These are phyloP conservation scores for Diorhabda sublineata DNA, from an alignment of 1,140 invertebrate species.

Conservation along the genomic window DNA sequence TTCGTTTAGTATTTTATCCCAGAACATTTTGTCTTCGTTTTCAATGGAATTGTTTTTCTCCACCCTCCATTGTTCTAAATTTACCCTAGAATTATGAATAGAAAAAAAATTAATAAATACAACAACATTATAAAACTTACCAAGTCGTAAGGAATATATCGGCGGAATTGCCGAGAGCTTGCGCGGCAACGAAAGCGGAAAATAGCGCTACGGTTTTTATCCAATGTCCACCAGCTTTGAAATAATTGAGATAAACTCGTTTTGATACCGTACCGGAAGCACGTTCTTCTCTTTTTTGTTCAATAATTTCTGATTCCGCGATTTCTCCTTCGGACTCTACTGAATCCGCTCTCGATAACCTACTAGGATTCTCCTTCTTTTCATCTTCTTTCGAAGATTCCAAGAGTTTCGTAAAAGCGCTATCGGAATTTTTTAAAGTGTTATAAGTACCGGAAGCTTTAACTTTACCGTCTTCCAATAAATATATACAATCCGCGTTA, in stretches of 20 bases:
- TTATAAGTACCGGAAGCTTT: slow-evolving; percentile 5
- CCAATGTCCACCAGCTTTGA: slow-evolving; percentile 55
- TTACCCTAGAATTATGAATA: slow-evolving; percentile 30
- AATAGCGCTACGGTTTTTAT: slow-evolving; percentile 24
- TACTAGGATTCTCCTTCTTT: slow-evolving; percentile 19
- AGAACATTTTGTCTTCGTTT: not conserved
- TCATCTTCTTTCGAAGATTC: slow-evolving; percentile 49
- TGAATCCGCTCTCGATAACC: slow-evolving; percentile 10
- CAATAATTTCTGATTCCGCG: slow-evolving; percentile 18
- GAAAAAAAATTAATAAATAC: not conserved
- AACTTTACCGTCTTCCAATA: slow-evolving; percentile 56
- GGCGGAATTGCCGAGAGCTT: slow-evolving; percentile 15
- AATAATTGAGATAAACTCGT: slow-evolving; percentile 58
- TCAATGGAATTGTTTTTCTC: not conserved
- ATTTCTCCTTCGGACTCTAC: slow-evolving; percentile 17
- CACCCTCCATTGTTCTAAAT: slow-evolving; percentile 27
- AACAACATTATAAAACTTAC: slow-evolving; percentile 42
- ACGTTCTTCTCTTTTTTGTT: slow-evolving; percentile 30
- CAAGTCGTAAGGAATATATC: slow-evolving; percentile 58
- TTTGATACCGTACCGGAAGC: slow-evolving; percentile 55
- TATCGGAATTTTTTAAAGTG: slow-evolving; percentile 32
- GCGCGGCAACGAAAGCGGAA: slow-evolving; percentile 20
- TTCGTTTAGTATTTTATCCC: slow-evolving; percentile 82
- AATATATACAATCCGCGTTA: slow-evolving; percentile 65
- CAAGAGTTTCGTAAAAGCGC: slow-evolving; percentile 54